These are phyloP conservation scores for Bovichtus variegatus DNA, from an alignment of 2,797 vertebrate species.

Conservation along the genomic window DNA sequence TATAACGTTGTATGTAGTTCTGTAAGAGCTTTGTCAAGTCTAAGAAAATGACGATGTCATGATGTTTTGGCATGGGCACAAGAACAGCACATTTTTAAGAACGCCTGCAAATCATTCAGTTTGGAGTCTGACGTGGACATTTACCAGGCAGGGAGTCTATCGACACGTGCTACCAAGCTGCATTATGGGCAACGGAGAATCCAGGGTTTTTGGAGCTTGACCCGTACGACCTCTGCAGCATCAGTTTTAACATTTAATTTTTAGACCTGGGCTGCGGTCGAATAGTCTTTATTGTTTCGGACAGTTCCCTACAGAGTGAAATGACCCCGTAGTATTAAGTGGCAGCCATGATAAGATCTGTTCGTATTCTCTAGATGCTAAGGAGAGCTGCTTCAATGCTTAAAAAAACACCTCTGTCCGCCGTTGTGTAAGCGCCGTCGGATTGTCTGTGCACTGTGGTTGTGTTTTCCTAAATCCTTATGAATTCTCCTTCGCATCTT, in stretches of 20 bases:
- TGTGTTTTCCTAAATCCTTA: no score
- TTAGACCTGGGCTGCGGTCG: not conserved
- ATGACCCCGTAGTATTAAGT: no score
- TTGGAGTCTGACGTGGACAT: not conserved
- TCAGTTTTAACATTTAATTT: not conserved
- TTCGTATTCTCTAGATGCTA: no score
- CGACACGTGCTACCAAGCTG: not conserved
- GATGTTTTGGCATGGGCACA: not conserved
- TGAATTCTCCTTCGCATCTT: no score
- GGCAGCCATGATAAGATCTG: no score
- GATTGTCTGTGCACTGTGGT: no score
- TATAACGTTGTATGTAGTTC: not conserved
- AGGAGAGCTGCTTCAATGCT: no score
- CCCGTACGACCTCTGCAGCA: not conserved
- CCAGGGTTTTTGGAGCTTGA: not conserved
- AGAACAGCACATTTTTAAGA: not conserved
- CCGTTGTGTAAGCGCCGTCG: no score
- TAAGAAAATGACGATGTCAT: not conserved
- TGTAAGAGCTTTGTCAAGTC: not conserved
- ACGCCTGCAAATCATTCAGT: not conserved
- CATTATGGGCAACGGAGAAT: not conserved
- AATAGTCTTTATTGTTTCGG: no score
- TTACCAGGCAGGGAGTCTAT: not conserved
- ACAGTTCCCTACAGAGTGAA: not conserved
- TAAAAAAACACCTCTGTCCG: no score